Percentiles rank a stretch among this genome's conserved stretches.
phyloP scores from a whole-genome alignment of 23 tunicate genomes.

The Diplosoma virens region DNA sequence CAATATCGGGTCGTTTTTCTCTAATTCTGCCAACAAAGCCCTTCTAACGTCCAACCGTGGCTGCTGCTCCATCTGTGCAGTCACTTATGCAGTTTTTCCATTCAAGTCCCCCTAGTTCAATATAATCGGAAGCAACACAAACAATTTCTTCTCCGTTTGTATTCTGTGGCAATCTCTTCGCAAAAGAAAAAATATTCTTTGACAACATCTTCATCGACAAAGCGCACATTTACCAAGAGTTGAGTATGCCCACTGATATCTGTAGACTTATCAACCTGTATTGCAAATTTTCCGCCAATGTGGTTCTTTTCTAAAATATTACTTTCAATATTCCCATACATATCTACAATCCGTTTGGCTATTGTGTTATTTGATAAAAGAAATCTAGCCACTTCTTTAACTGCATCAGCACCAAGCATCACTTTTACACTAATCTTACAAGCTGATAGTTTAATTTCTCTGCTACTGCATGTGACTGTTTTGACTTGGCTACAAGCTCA shows the following conservation, averaged over 20 bases:
- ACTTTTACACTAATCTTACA: conserved; percentile 24
- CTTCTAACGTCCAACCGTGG: conserved; percentile 1
- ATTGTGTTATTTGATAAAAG: conserved; percentile 22
- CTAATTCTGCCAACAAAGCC: conserved; percentile 28
- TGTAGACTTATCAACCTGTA: conserved; percentile 17
- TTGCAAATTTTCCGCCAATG: not conserved
- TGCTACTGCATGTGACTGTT: conserved; percentile 30
- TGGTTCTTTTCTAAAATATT: not conserved
- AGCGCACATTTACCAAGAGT: conserved; percentile 20
- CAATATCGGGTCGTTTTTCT: not conserved
- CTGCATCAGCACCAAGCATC: conserved; percentile 35
- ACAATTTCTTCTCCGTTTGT: conserved; percentile 32
- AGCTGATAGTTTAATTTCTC: conserved; percentile 30
- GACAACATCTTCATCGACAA: conserved; percentile 15
- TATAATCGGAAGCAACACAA: conserved; percentile 20
- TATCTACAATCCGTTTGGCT: conserved; percentile 9
- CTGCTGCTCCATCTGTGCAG: conserved; percentile 27
- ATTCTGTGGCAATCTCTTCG: not conserved
- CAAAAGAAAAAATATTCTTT: not conserved
- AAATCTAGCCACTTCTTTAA: conserved; percentile 18
- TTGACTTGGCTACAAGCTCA: conserved; percentile 36
- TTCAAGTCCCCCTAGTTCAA: conserved; percentile 15
- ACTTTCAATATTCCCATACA: conserved; percentile 3
- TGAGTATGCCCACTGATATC: conserved; percentile 23
- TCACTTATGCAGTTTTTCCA: conserved; percentile 12